These are phyloP conservation scores for Riptortus pedestris DNA, from an alignment of 1,140 invertebrate species.

Conservation along the genomic window DNA sequence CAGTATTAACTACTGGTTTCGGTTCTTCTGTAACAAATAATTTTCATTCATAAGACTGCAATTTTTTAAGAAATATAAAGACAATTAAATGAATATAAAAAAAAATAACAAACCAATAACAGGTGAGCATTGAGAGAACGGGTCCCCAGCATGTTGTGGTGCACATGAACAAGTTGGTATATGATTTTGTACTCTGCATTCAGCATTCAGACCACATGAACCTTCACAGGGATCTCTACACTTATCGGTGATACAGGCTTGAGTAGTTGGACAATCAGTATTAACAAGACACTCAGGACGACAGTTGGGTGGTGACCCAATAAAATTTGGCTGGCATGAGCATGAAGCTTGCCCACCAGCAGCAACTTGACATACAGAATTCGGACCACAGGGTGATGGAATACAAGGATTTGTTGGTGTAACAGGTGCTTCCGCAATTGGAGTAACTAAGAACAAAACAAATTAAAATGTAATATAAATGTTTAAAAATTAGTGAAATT, in stretches of 20 bases:
- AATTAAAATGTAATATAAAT: background rate
- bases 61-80: too few relatives aligned
- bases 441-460: conserved; percentile 1
- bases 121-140: conserved; percentile 41
- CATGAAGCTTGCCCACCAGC: conserved; percentile 46
- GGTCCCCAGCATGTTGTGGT: conserved; percentile 51
- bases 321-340: conserved; percentile 44
- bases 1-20: conserved; percentile 36
- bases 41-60: too few relatives aligned
- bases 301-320: conserved; percentile 46
- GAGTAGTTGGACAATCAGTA: conserved; percentile 42
- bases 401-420: conserved; percentile 30
- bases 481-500: background rate
- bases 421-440: conserved; percentile 13
- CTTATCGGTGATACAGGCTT: conserved; percentile 50
- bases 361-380: conserved; percentile 39
- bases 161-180: conserved; percentile 60
- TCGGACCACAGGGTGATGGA: conserved; percentile 41
- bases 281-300: conserved; percentile 47
- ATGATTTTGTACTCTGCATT: conserved; percentile 65
- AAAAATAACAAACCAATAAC: background rate
- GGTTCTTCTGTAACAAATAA: conserved; percentile 20
- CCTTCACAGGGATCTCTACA: conserved; percentile 59
- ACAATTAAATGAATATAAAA: too few relatives aligned
- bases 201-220: conserved; percentile 55